Evolutionary conservation across 2,113 vertebrate genomes (phyloP), one percentile per base, ranked within the genome.

Genomic region (Stictonetta naevosa): DNA sequence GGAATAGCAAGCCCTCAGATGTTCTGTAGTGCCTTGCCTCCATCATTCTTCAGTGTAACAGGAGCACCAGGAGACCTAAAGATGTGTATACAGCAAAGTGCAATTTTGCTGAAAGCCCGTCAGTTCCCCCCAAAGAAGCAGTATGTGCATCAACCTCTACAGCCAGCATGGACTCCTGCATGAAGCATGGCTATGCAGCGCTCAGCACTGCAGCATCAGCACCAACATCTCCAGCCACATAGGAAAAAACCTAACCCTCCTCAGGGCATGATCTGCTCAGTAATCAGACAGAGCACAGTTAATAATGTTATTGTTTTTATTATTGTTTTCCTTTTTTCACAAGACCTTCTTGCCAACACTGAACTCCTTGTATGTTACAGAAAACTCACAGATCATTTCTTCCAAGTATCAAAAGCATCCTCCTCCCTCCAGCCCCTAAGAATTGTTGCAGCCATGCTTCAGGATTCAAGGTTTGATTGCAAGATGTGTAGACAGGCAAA

Each of bases 111-210:
- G 2, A 78, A 85, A 85, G 34, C 9, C 14, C 9, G 16, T 10
- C 42, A 59, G 28, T 8, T 52, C 3, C 6, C 12, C 31, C 17
- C 13, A 20, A 16, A 50, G 31, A 78, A 34, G 36, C 2, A 13
- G 6, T 42, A 8, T 3, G 12, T 28, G 29, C 8, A 36, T 40
- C 11, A 8, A 20, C 6, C 13, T 3, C 21, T 16, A 1, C 8
- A 75, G 23, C 13, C 52, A 33, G 20, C 0, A 1, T 25, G 50
- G 31, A 12, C 38, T 14, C 10, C 14, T 74, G 46, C 2, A 0
- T 1, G 7, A 28, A 55, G 23, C 13, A 46, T 4, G 19, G 7
- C 11, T 18, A 19, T 0, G 0, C 1, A 1, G 13, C 4, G 9
- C 8, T 59, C 38, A 29, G 7, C 17, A 8, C 42, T 67, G 11